Base-by-base conservation (phyloP, 2,888 invertebrate species). In the Apotomis betuletana region DNA sequence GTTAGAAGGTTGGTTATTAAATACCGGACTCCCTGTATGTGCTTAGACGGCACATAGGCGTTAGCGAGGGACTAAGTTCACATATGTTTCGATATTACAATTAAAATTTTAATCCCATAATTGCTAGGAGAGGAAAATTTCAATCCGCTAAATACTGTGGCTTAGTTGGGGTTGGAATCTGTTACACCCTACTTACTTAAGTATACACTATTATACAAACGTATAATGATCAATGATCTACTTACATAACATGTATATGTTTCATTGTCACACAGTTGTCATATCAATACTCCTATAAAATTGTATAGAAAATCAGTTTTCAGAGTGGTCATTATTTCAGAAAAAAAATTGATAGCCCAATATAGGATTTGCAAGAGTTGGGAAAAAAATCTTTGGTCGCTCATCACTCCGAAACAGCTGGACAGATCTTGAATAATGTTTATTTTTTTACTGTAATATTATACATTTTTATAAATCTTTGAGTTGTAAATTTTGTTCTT, bases 101-200 rank as follows among this genome's bases (percentile, higher is more conserved):
- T 67, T 71, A 57, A 71, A 71, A 62, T 61, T 51, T 62, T 71
- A 67, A 71, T 67, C 71, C 71, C 57, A 67, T 71, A 71, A 71
- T 71, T 71, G 71, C 67, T 46, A 52, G 13, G 69, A 58, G 68
- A 59, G 61, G 64, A 65, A 70, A 75, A 76, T 74, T 81, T 79
- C 80, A 80, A 83, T 83, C 80, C 76, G 73, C 83, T 85, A 81
- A 84, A 84, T 81, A 82, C 81, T 51, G 61, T 69, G 79, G 83
- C 81, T 84, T 82, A 81, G 70, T 75, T 75, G 81, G 81, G 81
- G 75, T 73, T 80, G 77, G 79, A 81, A 81, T 81, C 78, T 78
- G 73, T 78, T 74, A 74, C 80, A 77, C 82, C 83, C 81, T 67
- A 64, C 65, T 63, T 57, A 73, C 69, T n/a, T n/a, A n/a, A n/a